phyloP scores from a whole-genome alignment of 2,888 invertebrate species.

The Hirtodrosophila trivittata region DNA sequence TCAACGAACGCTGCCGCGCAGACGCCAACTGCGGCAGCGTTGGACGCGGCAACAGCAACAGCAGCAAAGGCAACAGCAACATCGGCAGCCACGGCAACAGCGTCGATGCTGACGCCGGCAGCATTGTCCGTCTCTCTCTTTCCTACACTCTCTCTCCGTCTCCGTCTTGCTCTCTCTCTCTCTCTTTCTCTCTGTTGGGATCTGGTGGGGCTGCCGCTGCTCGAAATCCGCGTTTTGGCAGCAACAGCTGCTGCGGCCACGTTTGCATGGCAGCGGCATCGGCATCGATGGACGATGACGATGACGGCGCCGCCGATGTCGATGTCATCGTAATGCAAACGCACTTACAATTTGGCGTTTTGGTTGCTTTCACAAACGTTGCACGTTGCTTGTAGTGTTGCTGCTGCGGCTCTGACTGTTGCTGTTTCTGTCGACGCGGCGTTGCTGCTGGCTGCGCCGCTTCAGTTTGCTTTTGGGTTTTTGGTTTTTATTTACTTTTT shows the following conservation, averaged over 20 bases:
- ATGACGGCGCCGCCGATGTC: conserved; percentile 30
- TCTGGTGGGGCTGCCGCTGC: conserved; percentile 26
- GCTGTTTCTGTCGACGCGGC: conserved; percentile 31
- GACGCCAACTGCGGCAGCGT: conserved; percentile 55
- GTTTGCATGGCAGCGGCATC: not conserved
- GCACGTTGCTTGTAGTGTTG: conserved; percentile 51
- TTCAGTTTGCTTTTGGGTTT: conserved; percentile 53
- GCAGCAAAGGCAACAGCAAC: conserved; percentile 30
- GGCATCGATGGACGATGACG: conserved; percentile 36
- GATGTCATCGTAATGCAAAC: conserved; percentile 65
- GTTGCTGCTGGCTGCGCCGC: conserved; percentile 43
- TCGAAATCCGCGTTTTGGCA: conserved; percentile 37
- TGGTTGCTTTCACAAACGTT: conserved; percentile 73
- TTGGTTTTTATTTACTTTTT: conserved; percentile 43
- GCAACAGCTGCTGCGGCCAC: conserved; percentile 9
- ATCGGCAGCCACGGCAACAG: conserved; percentile 16
- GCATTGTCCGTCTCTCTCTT: conserved; percentile 31
- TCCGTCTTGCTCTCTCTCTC: conserved; percentile 5
- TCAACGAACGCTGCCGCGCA: conserved; percentile 80
- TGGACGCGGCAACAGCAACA: conserved; percentile 26
- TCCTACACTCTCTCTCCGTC: conserved; percentile 23
- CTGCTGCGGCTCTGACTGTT: conserved; percentile 6
- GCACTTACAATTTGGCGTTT: conserved; percentile 61
- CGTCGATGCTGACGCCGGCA: conserved; percentile 38
- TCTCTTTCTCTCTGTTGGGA: conserved; percentile 24